These are phyloP conservation scores for Geothlypis trichas DNA, from an alignment of 2,113 vertebrate species.

Conservation along the genomic window DNA sequence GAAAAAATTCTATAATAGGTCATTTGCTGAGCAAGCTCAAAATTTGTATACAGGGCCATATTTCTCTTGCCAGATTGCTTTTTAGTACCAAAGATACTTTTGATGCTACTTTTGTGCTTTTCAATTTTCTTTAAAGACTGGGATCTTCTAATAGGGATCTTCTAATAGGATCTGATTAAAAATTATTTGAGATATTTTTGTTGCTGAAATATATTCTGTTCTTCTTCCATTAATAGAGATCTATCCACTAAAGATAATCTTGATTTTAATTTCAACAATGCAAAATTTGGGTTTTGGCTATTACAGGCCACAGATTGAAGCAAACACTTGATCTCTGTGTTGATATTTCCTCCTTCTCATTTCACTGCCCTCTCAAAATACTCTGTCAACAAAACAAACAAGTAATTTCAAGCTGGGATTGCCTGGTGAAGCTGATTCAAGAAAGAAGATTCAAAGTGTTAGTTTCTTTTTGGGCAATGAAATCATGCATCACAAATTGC, in stretches of 20 bases:
- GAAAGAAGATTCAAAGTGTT: neutral
- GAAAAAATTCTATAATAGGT: neutral
- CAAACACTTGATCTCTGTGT: neutral
- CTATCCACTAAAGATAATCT: neutral
- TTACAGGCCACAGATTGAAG: neutral
- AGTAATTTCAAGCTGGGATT: neutral
- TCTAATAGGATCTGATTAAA: neutral
- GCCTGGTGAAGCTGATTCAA: neutral
- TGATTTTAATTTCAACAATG: neutral
- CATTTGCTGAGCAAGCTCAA: neutral
- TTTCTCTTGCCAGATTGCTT: neutral
- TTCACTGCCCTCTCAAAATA: neutral
- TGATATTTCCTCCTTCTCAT: neutral
- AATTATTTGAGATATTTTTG: neutral
- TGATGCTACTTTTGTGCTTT: neutral
- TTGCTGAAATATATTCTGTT: neutral
- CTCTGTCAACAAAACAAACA: neutral
- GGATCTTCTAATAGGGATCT: neutral
- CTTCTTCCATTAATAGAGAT: neutral
- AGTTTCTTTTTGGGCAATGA: neutral
- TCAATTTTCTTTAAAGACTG: neutral
- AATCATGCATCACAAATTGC: neutral
- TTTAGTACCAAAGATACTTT: neutral
- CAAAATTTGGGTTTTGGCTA: neutral
- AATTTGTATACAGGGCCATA: neutral